These are phyloP conservation scores for Riptortus pedestris DNA, from an alignment of 1,140 invertebrate species.

Conservation along the genomic window DNA sequence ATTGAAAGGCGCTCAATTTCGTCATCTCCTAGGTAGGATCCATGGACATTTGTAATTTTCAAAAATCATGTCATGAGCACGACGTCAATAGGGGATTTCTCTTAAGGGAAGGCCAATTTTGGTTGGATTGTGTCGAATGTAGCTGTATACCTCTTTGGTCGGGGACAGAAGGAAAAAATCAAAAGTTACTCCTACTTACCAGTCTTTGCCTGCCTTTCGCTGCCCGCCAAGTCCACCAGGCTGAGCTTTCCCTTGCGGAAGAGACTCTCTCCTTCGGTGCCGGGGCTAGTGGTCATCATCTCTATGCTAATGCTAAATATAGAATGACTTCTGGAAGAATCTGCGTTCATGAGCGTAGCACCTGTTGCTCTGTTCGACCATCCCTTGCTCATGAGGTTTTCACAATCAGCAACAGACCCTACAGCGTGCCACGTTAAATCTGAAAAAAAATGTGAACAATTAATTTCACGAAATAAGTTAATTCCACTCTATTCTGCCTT, in stretches of 20 bases:
- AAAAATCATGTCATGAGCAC: too few species aligned
- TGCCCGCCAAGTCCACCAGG: constrained; percentile 82
- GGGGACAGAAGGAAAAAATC: too few species aligned
- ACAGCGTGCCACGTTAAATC: constrained; percentile 64
- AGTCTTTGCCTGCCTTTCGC: constrained; percentile 76
- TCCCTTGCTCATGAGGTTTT: constrained; percentile 59
- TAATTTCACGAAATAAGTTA: too few species aligned
- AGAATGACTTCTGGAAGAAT: constrained; percentile 79
- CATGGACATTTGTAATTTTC: too few species aligned
- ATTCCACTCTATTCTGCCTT: too few species aligned
- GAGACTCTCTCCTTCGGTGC: constrained; percentile 40
- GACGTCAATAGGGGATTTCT: too few species aligned
- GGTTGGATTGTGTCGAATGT: too few species aligned
- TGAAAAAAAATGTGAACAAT: too few species aligned
- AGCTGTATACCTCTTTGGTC: too few species aligned
- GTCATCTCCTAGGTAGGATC: too few species aligned
- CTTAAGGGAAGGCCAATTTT: too few species aligned
- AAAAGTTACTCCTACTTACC: constrained; percentile 38
- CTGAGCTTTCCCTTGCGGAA: constrained; percentile 74
- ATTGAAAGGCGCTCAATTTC: too few species aligned
- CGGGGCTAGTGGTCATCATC: constrained; percentile 45
- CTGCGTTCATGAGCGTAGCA: constrained; percentile 75
- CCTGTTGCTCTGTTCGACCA: constrained; percentile 65
- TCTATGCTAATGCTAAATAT: constrained; percentile 84
- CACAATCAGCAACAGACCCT: constrained; percentile 62